Conservation (phyloP, 2,113 vertebrate genomes). For the Empidonax traillii region DNA sequence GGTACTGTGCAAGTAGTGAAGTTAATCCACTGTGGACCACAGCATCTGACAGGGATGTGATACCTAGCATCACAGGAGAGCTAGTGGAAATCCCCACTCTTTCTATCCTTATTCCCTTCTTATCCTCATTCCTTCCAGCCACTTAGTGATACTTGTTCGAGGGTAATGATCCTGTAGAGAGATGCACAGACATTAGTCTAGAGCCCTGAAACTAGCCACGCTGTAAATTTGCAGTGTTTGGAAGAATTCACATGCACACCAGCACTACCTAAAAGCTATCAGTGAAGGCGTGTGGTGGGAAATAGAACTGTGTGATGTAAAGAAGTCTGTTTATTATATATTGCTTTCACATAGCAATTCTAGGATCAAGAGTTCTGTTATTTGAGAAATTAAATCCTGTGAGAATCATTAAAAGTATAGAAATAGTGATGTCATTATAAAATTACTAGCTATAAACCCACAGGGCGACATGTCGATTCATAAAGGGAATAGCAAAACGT, state of each 20-base stretch:
- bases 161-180: background rate
- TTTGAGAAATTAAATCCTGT: conserved; percentile 35
- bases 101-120: background rate
- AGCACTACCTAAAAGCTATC: background rate
- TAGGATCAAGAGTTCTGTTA: conserved; percentile 48
- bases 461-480: conserved; percentile 34
- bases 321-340: conserved; percentile 37
- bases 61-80: background rate
- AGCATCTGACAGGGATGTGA: background rate
- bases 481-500: conserved; percentile 59
- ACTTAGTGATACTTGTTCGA: accelerated
- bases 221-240: background rate
- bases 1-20: background rate
- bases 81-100: background rate
- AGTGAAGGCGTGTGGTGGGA: background rate
- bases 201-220: background rate
- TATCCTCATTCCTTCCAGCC: background rate
- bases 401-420: conserved; percentile 28
- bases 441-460: conserved; percentile 59
- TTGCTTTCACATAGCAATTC: background rate
- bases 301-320: background rate
- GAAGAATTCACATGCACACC: background rate
- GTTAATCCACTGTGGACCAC: accelerated
- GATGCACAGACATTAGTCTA: background rate
- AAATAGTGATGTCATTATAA: conserved; percentile 55